phyloP scores from a whole-genome alignment of 2,113 vertebrate genomes.

The Desmodus rotundus region DNA sequence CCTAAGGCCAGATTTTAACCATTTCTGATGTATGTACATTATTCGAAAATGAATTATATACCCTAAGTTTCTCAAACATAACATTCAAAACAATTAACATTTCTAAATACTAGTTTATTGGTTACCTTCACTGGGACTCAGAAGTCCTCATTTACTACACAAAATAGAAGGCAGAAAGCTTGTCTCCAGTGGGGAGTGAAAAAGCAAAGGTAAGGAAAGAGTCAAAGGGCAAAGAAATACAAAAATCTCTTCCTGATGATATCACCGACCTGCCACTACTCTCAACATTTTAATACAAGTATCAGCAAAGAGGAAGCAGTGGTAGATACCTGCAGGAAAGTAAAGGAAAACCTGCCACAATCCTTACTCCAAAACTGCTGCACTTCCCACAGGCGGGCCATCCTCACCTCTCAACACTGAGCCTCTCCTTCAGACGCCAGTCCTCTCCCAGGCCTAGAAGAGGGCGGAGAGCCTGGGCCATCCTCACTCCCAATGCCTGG shows the following conservation, averaged over 20 bases:
- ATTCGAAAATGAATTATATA: slow-evolving; percentile 28
- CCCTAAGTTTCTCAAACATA: slow-evolving; percentile 38
- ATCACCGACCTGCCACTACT: not conserved
- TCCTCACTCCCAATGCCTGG: not conserved
- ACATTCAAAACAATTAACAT: slow-evolving; percentile 26
- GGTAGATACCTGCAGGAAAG: not conserved
- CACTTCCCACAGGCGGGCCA: not conserved
- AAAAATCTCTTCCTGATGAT: slow-evolving; percentile 28
- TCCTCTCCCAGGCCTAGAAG: not conserved
- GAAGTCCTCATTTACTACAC: not conserved
- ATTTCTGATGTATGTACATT: not conserved
- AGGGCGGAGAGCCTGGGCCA: not conserved
- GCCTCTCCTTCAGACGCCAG: not conserved
- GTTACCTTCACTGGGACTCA: not conserved
- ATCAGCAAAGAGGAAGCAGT: not conserved
- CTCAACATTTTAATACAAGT: not conserved
- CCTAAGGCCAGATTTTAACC: slow-evolving; percentile 21
- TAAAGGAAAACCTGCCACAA: not conserved
- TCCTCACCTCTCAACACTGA: not conserved
- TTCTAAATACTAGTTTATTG: slow-evolving; percentile 41
- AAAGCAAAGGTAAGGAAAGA: not conserved
- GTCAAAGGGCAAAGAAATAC: not conserved
- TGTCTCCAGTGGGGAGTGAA: not conserved
- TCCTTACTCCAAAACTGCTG: not conserved
- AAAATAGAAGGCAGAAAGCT: not conserved